Evolutionary conservation across 2,888 invertebrate species (phyloP), one percentile per base, ranked within the genome.

Genomic region (Rhamnusium bicolor): DNA sequence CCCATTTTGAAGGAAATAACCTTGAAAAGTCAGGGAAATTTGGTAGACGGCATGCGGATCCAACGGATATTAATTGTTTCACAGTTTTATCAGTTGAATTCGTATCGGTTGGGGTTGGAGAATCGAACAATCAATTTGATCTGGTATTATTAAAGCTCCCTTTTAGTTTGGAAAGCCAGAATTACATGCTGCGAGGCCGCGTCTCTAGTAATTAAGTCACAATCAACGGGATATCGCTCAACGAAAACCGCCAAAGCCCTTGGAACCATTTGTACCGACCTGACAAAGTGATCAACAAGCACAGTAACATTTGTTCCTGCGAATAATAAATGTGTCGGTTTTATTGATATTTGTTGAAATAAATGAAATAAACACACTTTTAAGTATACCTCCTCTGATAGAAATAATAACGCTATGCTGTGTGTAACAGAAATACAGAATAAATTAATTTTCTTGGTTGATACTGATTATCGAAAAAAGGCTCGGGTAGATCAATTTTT

Each of bases 11-110:
- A 47, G 16, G 51, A 47, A 71, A 63, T 53, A 53, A 18, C 24
- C 58, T 53, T 56, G 68, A 69, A 68, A 69, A 73, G 70, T 58
- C 63, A 8, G 51, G 14, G 65, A 69, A 68, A 77, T 73, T 73
- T 70, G 65, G 49, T 56, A 40, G 63, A 53, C 69, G 74, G 69
- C 63, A 67, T 71, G 71, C 75, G 71, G 77, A 76, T 73, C 51
- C 65, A 79, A 80, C 80, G 77, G 82, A 81, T 81, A 83, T 83
- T 83, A 82, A 83, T 83, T 79, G 82, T 83, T 79, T 79, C 72
- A 54, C 75, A 77, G 79, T 80, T 80, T 80, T 79, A 79, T 78
- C 82, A 79, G 81, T 75, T 70, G 67, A 69, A 72, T 73, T 72
- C 69, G 65, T 62, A 51, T 75, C 73, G 71, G 68, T 72, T 68